A percentile compares a stretch with the other conserved stretches of the same genome.
These are phyloP conservation scores for Macrosiphum euphorbiae DNA, from an alignment of 2,888 invertebrate species.

Conservation along the genomic window DNA sequence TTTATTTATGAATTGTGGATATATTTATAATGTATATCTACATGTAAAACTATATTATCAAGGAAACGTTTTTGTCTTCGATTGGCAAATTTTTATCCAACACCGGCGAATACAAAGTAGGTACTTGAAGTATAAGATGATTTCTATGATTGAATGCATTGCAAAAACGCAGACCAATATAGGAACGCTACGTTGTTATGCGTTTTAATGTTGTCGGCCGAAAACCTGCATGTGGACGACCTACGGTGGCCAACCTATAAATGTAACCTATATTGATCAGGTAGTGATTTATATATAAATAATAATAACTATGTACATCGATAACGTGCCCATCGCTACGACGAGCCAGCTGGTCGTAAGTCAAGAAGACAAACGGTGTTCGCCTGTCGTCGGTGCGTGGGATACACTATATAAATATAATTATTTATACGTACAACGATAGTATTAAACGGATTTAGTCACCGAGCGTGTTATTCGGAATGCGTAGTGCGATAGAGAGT, in stretches of 20 bases:
- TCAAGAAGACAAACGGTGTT: neutral
- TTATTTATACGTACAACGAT: neutral
- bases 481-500: neutral
- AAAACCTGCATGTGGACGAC: neutral
- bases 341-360: constrained; percentile 25
- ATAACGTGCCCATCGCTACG: neutral
- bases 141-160: neutral
- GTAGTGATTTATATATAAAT: neutral
- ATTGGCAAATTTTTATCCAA: neutral
- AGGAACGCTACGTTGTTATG: neutral
- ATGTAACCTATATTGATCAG: neutral
- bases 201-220: neutral
- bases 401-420: neutral
- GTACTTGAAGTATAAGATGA: neutral
- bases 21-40: neutral
- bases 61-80: neutral
- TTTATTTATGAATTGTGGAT: neutral
- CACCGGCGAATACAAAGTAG: neutral
- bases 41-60: neutral
- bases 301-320: neutral
- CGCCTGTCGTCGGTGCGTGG: neutral
- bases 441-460: neutral
- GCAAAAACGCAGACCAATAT: neutral
- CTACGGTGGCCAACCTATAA: neutral
- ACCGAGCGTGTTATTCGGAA: neutral